These are phyloP conservation scores for Chrysotoxum bicinctum DNA, from an alignment of 2,888 invertebrate genomes.

Conservation along the genomic window DNA sequence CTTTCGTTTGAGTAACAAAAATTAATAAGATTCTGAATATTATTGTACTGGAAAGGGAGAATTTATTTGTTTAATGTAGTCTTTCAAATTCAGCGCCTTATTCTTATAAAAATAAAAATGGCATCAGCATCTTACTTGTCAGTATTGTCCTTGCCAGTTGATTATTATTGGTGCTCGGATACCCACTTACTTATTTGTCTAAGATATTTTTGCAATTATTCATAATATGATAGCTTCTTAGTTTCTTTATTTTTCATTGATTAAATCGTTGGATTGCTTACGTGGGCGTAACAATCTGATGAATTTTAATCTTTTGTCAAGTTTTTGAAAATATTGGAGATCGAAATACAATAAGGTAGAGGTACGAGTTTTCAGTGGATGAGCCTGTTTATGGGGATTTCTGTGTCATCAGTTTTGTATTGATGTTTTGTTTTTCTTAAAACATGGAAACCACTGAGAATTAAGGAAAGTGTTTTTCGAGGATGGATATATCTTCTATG, in stretches of 20 bases:
- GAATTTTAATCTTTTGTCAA: not conserved
- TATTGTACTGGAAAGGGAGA: not conserved
- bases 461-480: not conserved
- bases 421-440: not conserved
- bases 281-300: not conserved
- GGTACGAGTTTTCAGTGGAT: not conserved
- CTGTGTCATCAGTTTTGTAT: conserved; percentile 1
- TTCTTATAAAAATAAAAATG: not conserved
- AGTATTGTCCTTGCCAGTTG: conserved; percentile 32
- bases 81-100: not conserved
- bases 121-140: not conserved
- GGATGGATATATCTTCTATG: not conserved
- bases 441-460: too few species aligned
- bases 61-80: not conserved
- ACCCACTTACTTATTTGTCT: conserved; percentile 29
- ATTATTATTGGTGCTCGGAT: conserved; percentile 45
- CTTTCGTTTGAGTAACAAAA: not conserved
- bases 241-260: conserved; percentile 2
- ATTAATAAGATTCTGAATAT: not conserved
- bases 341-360: not conserved
- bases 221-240: conserved; percentile 15
- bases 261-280: not conserved
- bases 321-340: not conserved
- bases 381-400: not conserved
- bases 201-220: conserved; percentile 44